Evolutionary conservation across 2,797 vertebrate species (phyloP).

Genomic region (Helostoma temminkii): DNA sequence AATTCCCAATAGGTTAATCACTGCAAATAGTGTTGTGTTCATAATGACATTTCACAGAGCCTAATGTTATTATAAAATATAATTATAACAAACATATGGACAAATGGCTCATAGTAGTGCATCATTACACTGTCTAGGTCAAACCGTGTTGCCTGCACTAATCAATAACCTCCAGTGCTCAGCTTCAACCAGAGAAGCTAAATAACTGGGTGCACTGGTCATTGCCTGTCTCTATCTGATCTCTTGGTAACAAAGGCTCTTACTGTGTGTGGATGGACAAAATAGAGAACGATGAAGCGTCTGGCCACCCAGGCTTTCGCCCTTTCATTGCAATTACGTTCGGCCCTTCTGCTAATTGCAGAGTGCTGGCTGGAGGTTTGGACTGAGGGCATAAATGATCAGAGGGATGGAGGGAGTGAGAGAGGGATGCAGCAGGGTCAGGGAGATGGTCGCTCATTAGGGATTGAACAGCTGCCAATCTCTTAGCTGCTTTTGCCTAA

Average conservation of each 20-base stretch:
- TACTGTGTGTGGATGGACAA: constrained; percentile 43
- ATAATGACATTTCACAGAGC: too few species aligned
- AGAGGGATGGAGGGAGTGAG: constrained; percentile 35
- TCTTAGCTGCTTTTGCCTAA: constrained; percentile 64
- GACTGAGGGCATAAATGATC: constrained; percentile 63
- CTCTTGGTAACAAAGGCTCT: constrained; percentile 59
- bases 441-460: constrained; percentile 77
- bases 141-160: background rate
- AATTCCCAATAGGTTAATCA: too few species aligned
- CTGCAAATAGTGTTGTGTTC: too few species aligned
- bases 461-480: constrained; percentile 68
- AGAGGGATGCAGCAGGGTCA: constrained; percentile 53
- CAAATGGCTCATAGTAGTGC: too few species aligned
- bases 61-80: too few species aligned
- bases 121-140: too few species aligned
- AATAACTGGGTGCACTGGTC: constrained; percentile 30
- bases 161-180: background rate
- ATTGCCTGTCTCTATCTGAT: constrained; percentile 34
- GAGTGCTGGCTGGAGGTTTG: constrained; percentile 50
- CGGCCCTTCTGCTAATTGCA: constrained; percentile 64
- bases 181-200: background rate
- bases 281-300: constrained; percentile 32
- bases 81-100: too few species aligned
- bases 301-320: constrained; percentile 66
- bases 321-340: constrained; percentile 66